phyloP scores from a whole-genome alignment of 2,888 invertebrate genomes.

The Dichetophora obliterata region DNA sequence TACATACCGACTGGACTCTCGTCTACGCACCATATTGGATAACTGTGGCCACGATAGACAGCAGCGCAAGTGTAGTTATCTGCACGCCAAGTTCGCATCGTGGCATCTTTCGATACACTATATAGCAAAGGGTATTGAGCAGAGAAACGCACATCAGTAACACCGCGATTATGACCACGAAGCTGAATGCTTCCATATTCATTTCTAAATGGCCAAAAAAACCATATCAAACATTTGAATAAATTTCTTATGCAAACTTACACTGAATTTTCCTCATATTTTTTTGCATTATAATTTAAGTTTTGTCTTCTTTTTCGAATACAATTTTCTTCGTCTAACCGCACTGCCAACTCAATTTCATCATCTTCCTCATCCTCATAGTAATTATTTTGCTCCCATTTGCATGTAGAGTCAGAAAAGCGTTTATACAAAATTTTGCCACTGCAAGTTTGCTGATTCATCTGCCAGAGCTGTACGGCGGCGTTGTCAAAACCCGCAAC shows the following conservation, averaged over 20 bases:
- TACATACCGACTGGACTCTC: slow-evolving; percentile 81
- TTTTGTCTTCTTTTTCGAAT: slow-evolving; percentile 46
- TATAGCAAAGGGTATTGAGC: slow-evolving; percentile 76
- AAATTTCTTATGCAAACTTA: slow-evolving; percentile 50
- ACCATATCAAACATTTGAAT: neutral
- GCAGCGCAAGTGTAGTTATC: slow-evolving; percentile 77
- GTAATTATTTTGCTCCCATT: slow-evolving; percentile 64
- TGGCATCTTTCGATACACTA: slow-evolving; percentile 80
- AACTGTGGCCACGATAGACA: slow-evolving; percentile 81
- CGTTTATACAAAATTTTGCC: slow-evolving; percentile 64
- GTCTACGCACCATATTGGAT: slow-evolving; percentile 91
- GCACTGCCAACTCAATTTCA: slow-evolving; percentile 47
- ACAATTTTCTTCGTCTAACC: neutral
- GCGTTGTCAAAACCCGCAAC: slow-evolving; percentile 67
- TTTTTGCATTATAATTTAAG: slow-evolving; percentile 49
- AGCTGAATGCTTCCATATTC: slow-evolving; percentile 73
- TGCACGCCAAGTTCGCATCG: slow-evolving; percentile 82
- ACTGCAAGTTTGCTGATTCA: slow-evolving; percentile 61
- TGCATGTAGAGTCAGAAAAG: slow-evolving; percentile 56
- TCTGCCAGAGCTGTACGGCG: slow-evolving; percentile 66
- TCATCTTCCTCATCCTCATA: slow-evolving; percentile 54
- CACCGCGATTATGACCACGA: slow-evolving; percentile 82
- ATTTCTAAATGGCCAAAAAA: slow-evolving; percentile 52
- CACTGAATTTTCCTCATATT: slow-evolving; percentile 64
- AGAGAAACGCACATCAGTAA: slow-evolving; percentile 74